Conservation (phyloP, 2,113 vertebrate species). For the Hydropotes inermis region DNA sequence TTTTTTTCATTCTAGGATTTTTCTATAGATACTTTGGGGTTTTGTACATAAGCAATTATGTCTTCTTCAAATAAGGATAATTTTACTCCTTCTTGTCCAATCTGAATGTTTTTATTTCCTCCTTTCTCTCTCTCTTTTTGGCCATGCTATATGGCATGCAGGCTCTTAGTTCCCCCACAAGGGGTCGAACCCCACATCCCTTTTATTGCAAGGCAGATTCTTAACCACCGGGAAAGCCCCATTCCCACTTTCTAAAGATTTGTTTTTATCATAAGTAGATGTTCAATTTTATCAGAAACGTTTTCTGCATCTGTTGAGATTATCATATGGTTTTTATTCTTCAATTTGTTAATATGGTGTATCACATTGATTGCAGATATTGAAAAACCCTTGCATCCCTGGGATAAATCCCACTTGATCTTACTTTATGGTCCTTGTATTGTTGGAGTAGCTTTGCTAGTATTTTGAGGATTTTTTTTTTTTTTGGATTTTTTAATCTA, state of each 20-base stretch:
- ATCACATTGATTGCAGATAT: background rate
- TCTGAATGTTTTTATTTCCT: background rate
- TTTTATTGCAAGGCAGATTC: background rate
- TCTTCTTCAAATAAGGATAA: background rate
- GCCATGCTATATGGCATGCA: background rate
- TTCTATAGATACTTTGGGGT: background rate
- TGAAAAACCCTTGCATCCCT: background rate
- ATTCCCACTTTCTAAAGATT: background rate
- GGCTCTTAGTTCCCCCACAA: background rate
- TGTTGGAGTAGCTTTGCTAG: background rate
- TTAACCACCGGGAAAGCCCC: background rate
- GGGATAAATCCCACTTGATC: background rate
- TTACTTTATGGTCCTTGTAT: background rate
- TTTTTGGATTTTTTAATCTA: background rate
- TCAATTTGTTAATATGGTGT: background rate
- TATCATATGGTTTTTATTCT: background rate
- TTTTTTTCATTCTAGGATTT: background rate
- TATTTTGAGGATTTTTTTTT: background rate
- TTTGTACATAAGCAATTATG: background rate
- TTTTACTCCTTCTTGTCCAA: background rate
- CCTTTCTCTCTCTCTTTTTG: background rate
- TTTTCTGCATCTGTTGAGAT: background rate
- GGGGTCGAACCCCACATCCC: background rate
- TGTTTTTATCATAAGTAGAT: background rate
- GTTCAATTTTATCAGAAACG: background rate